Percentiles rank a stretch among this genome's conserved stretches.
These are phyloP conservation scores for Idaea aversata DNA, from an alignment of 2,888 invertebrate genomes.

Conservation along the genomic window DNA sequence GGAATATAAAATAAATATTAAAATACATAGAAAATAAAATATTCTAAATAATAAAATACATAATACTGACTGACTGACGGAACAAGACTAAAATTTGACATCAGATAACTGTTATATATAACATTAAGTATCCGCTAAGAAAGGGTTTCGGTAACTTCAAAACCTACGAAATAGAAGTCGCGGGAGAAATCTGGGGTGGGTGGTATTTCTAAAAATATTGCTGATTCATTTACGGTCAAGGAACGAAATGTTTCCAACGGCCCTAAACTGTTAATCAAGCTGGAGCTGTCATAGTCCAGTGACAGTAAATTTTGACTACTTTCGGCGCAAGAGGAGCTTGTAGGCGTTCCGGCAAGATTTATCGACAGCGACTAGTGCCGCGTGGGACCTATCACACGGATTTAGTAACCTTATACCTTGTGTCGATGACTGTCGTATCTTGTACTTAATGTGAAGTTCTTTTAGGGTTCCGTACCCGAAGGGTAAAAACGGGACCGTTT, in stretches of 20 bases:
- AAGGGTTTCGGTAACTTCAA: too few species aligned
- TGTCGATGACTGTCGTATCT: constrained; percentile 14
- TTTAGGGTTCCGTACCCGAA: too few species aligned
- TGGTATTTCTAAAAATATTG: constrained; percentile 14
- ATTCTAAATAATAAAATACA: too few species aligned
- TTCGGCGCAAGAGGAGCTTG: constrained; percentile 39
- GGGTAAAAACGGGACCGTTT: too few species aligned
- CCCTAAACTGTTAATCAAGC: constrained; percentile 24
- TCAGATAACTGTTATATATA: too few species aligned
- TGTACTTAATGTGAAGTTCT: not conserved
- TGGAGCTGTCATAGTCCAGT: constrained; percentile 29
- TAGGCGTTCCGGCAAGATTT: constrained; percentile 51
- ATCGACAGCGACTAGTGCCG: constrained; percentile 38
- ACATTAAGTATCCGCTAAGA: too few species aligned
- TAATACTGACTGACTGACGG: too few species aligned
- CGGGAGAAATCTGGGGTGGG: too few species aligned
- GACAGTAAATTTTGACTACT: constrained; percentile 39
- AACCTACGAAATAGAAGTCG: too few species aligned
- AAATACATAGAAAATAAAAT: too few species aligned
- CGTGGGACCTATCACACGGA: constrained; percentile 46
- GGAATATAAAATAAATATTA: too few species aligned
- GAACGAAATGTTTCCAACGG: constrained; percentile 15
- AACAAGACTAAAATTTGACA: too few species aligned
- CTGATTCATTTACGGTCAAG: constrained; percentile 15
- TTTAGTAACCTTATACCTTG: constrained; percentile 49